phyloP scores from a whole-genome alignment of 2,797 vertebrate species.

The Pseudochaenichthys georgianus region DNA sequence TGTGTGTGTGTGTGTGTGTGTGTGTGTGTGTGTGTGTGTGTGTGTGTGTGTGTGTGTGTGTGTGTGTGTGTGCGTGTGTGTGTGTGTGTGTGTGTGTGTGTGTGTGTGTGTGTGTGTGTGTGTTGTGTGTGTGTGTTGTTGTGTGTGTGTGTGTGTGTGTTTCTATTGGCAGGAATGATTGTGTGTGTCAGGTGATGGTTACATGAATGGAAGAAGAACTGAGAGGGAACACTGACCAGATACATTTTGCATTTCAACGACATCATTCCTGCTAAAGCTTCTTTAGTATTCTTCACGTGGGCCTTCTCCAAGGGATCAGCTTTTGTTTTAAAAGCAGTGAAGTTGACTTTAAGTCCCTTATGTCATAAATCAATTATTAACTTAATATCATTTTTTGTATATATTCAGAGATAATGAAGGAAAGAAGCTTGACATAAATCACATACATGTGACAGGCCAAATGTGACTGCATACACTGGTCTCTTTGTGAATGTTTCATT shows the following conservation, averaged over 20 bases:
- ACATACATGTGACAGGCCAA: not conserved
- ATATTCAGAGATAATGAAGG: slow-evolving; percentile 32
- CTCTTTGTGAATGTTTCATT: slow-evolving; percentile 29
- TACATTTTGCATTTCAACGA: too few relatives aligned
- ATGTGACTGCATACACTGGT: slow-evolving; percentile 15
- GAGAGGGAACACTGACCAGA: slow-evolving; percentile 39
- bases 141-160: too few relatives aligned
- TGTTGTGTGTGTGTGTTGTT: too few relatives aligned
- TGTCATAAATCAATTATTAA: slow-evolving; percentile 23
- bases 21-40: slow-evolving; percentile 67
- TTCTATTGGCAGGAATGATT: slow-evolving; percentile 68
- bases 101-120: too few relatives aligned
- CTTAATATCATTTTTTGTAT: slow-evolving; percentile 35
- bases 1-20: not conserved
- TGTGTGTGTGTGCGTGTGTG: too few relatives aligned
- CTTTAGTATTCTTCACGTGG: slow-evolving; percentile 40
- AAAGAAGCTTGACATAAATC: slow-evolving; percentile 13
- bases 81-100: too few relatives aligned
- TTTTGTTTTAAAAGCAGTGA: slow-evolving; percentile 57
- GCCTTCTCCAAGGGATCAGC: slow-evolving; percentile 34
- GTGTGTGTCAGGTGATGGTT: slow-evolving; percentile 49
- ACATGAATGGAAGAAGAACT: slow-evolving; percentile 44
- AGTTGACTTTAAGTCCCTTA: slow-evolving; percentile 46
- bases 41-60: too few relatives aligned
- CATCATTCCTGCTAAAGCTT: slow-evolving; percentile 64